Evolutionary conservation across 2,888 invertebrate genomes (phyloP).

Genomic region (Aleiodes alternator): DNA sequence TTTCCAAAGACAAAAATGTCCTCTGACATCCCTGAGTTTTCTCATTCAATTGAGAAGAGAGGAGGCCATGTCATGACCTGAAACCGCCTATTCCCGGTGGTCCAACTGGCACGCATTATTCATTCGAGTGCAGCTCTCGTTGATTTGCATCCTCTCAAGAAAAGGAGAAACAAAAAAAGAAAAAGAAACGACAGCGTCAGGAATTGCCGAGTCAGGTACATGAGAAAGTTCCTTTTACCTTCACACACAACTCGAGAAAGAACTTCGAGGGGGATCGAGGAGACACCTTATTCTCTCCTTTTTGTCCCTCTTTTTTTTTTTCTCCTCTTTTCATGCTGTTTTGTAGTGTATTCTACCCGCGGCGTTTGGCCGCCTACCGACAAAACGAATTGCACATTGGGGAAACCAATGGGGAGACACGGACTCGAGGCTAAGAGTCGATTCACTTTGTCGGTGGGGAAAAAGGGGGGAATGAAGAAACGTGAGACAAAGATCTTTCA

Average conservation of each 20-base stretch:
- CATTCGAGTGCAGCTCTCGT: neutral
- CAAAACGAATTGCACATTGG: conserved; percentile 40
- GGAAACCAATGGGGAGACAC: conserved; percentile 17
- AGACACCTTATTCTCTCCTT: neutral
- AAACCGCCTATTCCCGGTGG: conserved; percentile 6
- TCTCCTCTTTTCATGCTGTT: neutral
- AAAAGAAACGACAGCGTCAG: neutral
- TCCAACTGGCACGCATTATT: neutral
- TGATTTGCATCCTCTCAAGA: conserved; percentile 1
- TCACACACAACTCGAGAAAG: neutral
- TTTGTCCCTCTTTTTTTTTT: neutral
- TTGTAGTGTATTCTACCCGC: conserved; percentile 5
- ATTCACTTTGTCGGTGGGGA: conserved; percentile 44
- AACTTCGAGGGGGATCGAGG: conserved; percentile 15
- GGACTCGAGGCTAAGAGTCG: neutral
- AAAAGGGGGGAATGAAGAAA: conserved; percentile 10
- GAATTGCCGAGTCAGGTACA: conserved; percentile 13
- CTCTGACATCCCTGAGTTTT: too few species aligned
- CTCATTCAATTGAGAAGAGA: too few species aligned
- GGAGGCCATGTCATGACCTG: neutral
- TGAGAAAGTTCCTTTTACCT: conserved; percentile 11
- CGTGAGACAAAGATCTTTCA: conserved; percentile 8
- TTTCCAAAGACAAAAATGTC: too few species aligned
- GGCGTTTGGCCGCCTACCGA: conserved; percentile 40
- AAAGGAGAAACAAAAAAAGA: neutral